phyloP scores from a whole-genome alignment of 1,140 invertebrate genomes.

The Drosophila arizonae region DNA sequence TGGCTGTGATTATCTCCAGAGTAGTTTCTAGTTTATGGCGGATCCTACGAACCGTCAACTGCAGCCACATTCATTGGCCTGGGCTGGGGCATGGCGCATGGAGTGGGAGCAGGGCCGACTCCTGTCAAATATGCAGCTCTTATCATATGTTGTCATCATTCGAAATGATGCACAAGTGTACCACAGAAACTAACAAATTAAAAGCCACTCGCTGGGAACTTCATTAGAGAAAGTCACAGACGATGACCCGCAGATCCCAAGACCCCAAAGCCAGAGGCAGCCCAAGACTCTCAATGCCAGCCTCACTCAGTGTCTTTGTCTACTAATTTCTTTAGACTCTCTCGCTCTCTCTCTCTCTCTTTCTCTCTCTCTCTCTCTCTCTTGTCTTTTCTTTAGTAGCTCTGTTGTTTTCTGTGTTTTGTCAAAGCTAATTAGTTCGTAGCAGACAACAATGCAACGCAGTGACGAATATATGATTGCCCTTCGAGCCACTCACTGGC shows the following conservation, averaged over 20 bases:
- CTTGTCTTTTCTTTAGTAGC: conserved; percentile 70
- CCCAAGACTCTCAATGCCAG: neutral
- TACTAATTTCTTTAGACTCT: conserved; percentile 51
- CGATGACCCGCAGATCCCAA: conserved; percentile 44
- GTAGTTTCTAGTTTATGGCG: conserved; percentile 50
- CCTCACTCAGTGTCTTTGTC: conserved; percentile 17
- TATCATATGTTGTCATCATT: conserved; percentile 68
- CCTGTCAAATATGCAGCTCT: conserved; percentile 70
- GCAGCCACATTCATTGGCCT: conserved; percentile 53
- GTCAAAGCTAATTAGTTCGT: conserved; percentile 81
- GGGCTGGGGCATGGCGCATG: too few species aligned
- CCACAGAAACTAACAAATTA: conserved; percentile 49
- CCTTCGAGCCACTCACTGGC: conserved; percentile 23
- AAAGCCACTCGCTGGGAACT: conserved; percentile 69
- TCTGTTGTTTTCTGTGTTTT: conserved; percentile 66
- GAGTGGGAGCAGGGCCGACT: conserved; percentile 18
- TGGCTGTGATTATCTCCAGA: conserved; percentile 44
- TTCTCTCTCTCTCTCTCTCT: too few species aligned
- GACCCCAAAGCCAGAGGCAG: neutral
- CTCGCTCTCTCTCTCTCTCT: too few species aligned
- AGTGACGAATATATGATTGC: conserved; percentile 73
- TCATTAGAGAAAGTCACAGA: conserved; percentile 74
- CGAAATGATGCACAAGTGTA: conserved; percentile 40
- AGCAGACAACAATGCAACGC: conserved; percentile 65
- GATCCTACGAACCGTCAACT: conserved; percentile 59